Evolutionary conservation across 1,140 invertebrate genomes (phyloP), one percentile per base, ranked within the genome.

Genomic region (Zelostemma sp.): DNA sequence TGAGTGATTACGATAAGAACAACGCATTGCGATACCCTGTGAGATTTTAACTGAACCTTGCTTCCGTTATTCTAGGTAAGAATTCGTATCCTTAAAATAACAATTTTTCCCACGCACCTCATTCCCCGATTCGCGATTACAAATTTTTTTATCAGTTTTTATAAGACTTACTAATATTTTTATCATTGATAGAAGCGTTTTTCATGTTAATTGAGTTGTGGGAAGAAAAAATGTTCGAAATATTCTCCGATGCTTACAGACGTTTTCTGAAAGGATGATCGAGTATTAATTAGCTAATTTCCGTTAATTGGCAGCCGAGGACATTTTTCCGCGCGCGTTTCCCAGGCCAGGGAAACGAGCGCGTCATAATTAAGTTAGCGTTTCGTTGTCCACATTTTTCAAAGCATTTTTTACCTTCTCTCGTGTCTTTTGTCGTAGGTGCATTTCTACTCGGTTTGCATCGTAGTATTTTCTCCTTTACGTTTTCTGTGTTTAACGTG

Each of bases 321-420:
- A 85, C 82, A 77, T 81, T 82, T 84, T 83, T 80, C 76, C 73
- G 60, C 40, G 49, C 49, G 46, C 61, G 74, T 84, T 85, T 85
- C 81, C 83, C 82, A 82, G 78, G 81, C 79, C 71, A 69, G 59
- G 81, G 73, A 84, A 85, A 84, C 82, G 73, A 81, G 82, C 80
- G 76, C 81, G 78, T 84, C 82, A 84, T 85, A 85, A 84, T 84
- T 85, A 73, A 84, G 79, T 85, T 85, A 85, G 81, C n/a, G n/a
- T n/a, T n/a, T n/a, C 83, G 74, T 76, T 62, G 55, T 56, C 68
- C 57, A 71, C 76, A 68, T 63, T 72, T 79, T 73, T 74, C 68
- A 54, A 70, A 55, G 45, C 54, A 41, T 18, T 68, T 47, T 14
- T 56, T 50, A 56, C 41, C 55, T 65, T 45, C 54, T 51, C 67